Evolutionary conservation across 1,140 invertebrate species (phyloP), one percentile per base, ranked within the genome.

Genomic region (Belonocnema kinseyi): DNA sequence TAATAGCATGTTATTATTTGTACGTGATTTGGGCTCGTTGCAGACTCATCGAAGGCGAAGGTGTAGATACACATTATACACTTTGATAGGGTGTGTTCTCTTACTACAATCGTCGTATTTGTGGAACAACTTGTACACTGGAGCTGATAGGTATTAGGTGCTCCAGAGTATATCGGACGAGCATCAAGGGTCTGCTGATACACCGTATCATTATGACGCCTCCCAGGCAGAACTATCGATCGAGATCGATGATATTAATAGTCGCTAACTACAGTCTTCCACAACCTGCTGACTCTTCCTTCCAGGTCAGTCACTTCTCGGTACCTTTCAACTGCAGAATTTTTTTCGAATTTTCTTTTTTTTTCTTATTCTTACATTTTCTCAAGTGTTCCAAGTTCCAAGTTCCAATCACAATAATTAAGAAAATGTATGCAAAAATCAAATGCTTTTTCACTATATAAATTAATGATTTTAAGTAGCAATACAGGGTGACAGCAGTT

Each of bases 181-280:
- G 77, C 77, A 86, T 86, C 83, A 76, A 83, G 70, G 80, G 80
- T 80, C 61, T 71, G 73, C 82, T 77, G 80, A 80, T 83, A 81
- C 74, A 88, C 85, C 85, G 81, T 89, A 89, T 89, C 83, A 90
- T 90, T 90, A 90, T 90, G 84, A 89, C 88, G 87, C 87, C 87
- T 88, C 78, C 84, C 83, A 85, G 85, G 86, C 80, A 87, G 73
- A 85, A 88, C 87, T 89, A 90, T 90, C 86, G 88, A 89, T 89
- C 83, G 76, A 80, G 89, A 89, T 89, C 88, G 86, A 89, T 86
- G 87, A 88, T 90, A 90, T 90, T 89, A 89, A 89, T 89, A 90
- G 88, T 88, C 88, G 88, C 85, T 90, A 90, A 90, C 85, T 88
- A 89, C 85, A 89, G 88, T 88, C 84, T 86, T 88, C 77, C 77